Evolutionary conservation across 2,113 vertebrate genomes (phyloP).

Genomic region (Glaucidium brasilianum): DNA sequence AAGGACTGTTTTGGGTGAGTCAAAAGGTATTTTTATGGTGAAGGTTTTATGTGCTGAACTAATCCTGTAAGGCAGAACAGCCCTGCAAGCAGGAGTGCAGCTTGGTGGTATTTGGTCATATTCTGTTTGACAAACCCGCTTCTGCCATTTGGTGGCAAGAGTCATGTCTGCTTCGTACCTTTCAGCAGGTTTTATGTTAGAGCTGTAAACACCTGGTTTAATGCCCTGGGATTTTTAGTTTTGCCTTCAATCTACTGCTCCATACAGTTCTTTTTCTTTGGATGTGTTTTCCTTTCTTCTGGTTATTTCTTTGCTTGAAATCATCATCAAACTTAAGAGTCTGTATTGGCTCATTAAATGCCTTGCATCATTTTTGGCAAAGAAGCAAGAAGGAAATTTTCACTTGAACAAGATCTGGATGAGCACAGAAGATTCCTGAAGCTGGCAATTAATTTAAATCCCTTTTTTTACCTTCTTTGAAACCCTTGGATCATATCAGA

Average conservation of each 20-base stretch:
- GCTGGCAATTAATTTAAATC: constrained; percentile 56
- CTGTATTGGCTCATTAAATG: constrained; percentile 6
- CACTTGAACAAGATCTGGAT: constrained; percentile 24
- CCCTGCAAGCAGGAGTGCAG: not conserved
- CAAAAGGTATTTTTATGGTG: not conserved
- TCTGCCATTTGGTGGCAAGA: not conserved
- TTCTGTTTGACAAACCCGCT: not conserved
- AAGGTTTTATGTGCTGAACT: not conserved
- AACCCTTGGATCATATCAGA: constrained; percentile 21
- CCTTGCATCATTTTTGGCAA: constrained; percentile 46
- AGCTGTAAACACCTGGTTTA: not conserved
- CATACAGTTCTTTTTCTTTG: not conserved
- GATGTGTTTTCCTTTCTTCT: not conserved
- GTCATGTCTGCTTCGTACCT: not conserved
- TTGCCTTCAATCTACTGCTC: not conserved
- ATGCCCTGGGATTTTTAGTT: not conserved
- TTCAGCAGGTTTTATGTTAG: not conserved
- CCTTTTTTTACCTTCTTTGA: not conserved
- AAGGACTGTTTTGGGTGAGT: not conserved
- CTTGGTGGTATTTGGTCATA: not conserved
- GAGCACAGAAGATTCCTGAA: constrained; percentile 15
- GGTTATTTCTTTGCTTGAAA: not conserved
- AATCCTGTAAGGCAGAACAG: not conserved
- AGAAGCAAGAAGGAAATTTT: constrained; percentile 35
- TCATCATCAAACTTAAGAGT: not conserved